A percentile compares a stretch with the other conserved stretches of the same genome.
These are phyloP conservation scores for Cryptocephalus primarius DNA, from an alignment of 2,888 invertebrate genomes.

Conservation along the genomic window DNA sequence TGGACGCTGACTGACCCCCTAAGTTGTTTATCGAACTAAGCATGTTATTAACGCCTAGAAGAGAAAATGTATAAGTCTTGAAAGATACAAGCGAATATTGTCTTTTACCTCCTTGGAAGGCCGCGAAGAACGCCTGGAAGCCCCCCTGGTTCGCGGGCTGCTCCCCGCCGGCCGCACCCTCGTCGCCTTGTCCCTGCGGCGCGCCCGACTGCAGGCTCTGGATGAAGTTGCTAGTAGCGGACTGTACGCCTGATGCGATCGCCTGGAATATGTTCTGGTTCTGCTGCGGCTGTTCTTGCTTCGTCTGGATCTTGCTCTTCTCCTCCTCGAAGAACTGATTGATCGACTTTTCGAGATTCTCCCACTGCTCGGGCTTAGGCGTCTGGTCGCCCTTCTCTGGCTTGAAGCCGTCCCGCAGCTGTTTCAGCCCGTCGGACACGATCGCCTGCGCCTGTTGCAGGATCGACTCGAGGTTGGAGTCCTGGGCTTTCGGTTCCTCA, in stretches of 20 bases:
- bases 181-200: conserved; percentile 6
- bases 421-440: conserved; percentile 10
- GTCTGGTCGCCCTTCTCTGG: conserved; percentile 8
- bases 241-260: conserved; percentile 12
- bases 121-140: too few relatives aligned
- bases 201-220: conserved; percentile 11
- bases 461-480: not conserved
- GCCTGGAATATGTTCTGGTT: conserved; percentile 16
- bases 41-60: conserved; percentile 16
- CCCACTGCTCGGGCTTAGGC: conserved; percentile 16
- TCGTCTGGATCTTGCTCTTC: conserved; percentile 9
- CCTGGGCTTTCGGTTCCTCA: not conserved
- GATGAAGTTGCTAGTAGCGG: conserved; percentile 14
- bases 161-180: conserved; percentile 3
- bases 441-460: conserved; percentile 11
- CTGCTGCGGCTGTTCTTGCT: conserved; percentile 5
- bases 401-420: conserved; percentile 13
- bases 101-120: too few relatives aligned
- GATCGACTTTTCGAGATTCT: conserved; percentile 14
- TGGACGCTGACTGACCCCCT: conserved; percentile 7
- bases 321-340: conserved; percentile 14
- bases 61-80: too few relatives aligned
- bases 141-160: too few relatives aligned
- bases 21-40: conserved; percentile 11
- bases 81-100: too few relatives aligned